phyloP scores from a whole-genome alignment of 2,113 vertebrate genomes.

The Rhizomys pruinosus region DNA sequence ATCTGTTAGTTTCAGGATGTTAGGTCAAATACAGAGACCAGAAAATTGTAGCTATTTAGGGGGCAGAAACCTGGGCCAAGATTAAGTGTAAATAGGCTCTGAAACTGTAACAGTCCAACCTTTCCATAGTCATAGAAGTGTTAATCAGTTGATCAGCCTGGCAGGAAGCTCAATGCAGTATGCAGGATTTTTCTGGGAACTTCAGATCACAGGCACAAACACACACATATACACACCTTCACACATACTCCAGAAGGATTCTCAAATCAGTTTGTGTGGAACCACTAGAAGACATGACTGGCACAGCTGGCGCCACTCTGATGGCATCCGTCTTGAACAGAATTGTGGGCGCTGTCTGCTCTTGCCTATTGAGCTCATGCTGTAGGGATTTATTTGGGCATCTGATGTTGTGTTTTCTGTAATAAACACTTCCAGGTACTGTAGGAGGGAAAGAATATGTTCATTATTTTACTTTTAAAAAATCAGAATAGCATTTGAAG shows the following conservation, averaged over 20 bases:
- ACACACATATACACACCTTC: too few species aligned
- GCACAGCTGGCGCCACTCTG: neutral
- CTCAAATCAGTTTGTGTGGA: constrained; percentile 18
- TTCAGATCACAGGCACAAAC: neutral
- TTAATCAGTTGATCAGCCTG: too few species aligned
- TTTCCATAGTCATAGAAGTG: too few species aligned
- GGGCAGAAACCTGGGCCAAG: too few species aligned
- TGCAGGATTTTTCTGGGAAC: too few species aligned
- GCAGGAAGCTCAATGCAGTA: too few species aligned
- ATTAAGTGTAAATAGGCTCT: too few species aligned
- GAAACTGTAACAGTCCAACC: too few species aligned
- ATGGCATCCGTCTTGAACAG: neutral
- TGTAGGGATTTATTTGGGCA: constrained; percentile 31
- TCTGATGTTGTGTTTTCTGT: constrained; percentile 48
- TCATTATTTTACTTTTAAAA: constrained; percentile 56
- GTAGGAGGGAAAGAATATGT: constrained; percentile 40
- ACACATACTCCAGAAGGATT: neutral
- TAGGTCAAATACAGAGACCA: too few species aligned
- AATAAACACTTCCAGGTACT: constrained; percentile 13
- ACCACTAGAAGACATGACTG: neutral
- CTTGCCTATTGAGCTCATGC: neutral
- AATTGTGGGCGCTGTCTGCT: neutral
- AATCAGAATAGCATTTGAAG: constrained; percentile 20
- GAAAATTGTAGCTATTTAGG: too few species aligned
- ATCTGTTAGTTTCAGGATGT: too few species aligned